phyloP scores from a whole-genome alignment of 2,797 vertebrate species.

The Aldrovandia affinis region DNA sequence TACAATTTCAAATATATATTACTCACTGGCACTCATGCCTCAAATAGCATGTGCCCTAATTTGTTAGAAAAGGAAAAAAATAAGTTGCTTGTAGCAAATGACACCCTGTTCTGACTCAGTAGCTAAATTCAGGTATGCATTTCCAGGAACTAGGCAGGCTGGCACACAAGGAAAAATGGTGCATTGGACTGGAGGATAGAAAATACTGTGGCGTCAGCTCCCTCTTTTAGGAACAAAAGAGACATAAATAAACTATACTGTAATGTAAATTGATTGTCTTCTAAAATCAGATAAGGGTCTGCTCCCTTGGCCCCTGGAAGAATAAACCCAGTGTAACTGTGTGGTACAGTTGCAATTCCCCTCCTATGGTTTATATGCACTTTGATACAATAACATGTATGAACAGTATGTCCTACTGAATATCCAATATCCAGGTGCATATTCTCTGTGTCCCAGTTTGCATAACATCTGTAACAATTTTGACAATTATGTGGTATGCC shows the following conservation, averaged over 20 bases:
- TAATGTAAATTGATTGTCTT: constrained; percentile 5
- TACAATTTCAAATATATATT: neutral
- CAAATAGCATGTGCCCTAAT: neutral
- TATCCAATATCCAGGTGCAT: too few relatives aligned
- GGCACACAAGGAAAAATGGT: neutral
- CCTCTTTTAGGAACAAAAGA: constrained; percentile 6
- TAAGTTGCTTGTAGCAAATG: neutral
- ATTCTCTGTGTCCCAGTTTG: neutral
- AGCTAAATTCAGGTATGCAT: neutral
- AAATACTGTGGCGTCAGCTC: neutral
- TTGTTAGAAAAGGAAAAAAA: neutral
- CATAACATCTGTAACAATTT: neutral
- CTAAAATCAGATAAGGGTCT: neutral
- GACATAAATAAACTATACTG: neutral
- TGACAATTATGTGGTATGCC: neutral
- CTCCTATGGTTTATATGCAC: neutral
- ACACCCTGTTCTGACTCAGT: neutral
- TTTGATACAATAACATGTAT: neutral
- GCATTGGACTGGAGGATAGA: neutral
- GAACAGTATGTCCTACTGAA: neutral
- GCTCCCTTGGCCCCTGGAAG: neutral
- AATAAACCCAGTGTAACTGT: neutral
- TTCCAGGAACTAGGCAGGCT: neutral
- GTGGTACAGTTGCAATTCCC: neutral
- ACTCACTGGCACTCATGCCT: neutral